Base-by-base conservation (phyloP, 2,797 vertebrate species). In the Protosalanx chinensis region DNA sequence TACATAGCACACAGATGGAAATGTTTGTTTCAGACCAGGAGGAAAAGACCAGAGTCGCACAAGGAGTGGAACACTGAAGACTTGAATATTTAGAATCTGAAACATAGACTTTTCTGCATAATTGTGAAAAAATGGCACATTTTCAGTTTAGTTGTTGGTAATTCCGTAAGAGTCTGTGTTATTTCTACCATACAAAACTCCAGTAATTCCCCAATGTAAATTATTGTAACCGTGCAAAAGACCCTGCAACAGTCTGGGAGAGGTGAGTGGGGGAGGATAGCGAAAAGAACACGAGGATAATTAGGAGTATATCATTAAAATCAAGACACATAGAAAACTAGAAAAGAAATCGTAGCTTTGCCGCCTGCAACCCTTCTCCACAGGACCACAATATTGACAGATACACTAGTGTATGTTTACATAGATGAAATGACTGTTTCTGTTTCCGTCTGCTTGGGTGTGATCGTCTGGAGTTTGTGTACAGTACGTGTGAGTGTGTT, bases 291-390 rank as follows among this genome's bases (percentile, higher is more conserved):
- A 76, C 71, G 76, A 72, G 76, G 74, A 77, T 82, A 69, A 85
- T 85, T 85, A 79, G 76, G 64, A 82, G 80, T 81, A 74, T 81
- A 81, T 81, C 74, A 80, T 72, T 71, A 78, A 70, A 71, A 72
- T 78, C 64, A 79, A 75, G 73, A 79, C 63, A 81, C 57, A 64
- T 58, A 62, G 64, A 81, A 68, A 23, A 30, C 27, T 27, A 6
- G 20, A 49, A 29, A 63, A 15, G 29, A 59, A 74, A 51, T 63
- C 29, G 61, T 49, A 33, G 20, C 65, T 15, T 49, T 23, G 12
- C 51, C 30, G 37, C 37, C 37, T 41, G 37, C 37, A 41, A 77
- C 79, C 75, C 78, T 75, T 76, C 70, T 76, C 72, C 69, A 68
- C 79, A 79, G 72, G 77, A 73, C 64, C 58, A 78, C 76, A 81